These are phyloP conservation scores for Neopipo cinnamomea DNA, from an alignment of 2,113 vertebrate species.

Conservation along the genomic window DNA sequence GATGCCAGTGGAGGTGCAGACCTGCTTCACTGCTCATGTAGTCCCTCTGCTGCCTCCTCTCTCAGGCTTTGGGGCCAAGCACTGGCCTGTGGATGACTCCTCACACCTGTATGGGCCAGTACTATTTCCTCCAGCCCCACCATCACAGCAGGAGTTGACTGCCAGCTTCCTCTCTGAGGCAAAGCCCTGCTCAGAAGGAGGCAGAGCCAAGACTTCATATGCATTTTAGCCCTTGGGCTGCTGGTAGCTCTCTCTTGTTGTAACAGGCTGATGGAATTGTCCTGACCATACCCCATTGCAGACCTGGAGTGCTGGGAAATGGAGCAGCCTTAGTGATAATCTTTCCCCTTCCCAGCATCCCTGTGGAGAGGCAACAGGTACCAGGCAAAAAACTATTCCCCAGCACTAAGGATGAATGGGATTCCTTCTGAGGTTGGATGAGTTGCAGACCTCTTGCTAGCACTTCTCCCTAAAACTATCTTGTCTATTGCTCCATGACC, in stretches of 20 bases:
- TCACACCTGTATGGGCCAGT: not conserved
- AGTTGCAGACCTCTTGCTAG: not conserved
- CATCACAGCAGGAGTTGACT: not conserved
- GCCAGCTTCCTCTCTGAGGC: not conserved
- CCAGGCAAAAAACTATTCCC: not conserved
- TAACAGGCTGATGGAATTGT: not conserved
- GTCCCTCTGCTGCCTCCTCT: not conserved
- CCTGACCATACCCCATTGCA: not conserved
- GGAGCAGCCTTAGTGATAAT: not conserved
- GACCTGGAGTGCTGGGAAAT: not conserved
- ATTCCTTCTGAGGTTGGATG: not conserved
- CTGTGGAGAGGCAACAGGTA: not conserved
- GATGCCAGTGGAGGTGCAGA: not conserved
- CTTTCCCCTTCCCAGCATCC: not conserved
- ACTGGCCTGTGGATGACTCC: not conserved
- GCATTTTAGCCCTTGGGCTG: not conserved
- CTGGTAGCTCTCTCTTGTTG: not conserved
- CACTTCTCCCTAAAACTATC: not conserved
- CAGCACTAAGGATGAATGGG: not conserved
- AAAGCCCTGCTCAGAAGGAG: not conserved
- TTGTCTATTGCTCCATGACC: not conserved
- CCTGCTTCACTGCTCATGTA: not conserved
- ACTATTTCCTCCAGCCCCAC: not conserved
- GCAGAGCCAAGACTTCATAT: not conserved
- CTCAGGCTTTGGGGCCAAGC: not conserved